phyloP scores from a whole-genome alignment of 2,797 vertebrate species.

The Gorsachius magnificus region DNA sequence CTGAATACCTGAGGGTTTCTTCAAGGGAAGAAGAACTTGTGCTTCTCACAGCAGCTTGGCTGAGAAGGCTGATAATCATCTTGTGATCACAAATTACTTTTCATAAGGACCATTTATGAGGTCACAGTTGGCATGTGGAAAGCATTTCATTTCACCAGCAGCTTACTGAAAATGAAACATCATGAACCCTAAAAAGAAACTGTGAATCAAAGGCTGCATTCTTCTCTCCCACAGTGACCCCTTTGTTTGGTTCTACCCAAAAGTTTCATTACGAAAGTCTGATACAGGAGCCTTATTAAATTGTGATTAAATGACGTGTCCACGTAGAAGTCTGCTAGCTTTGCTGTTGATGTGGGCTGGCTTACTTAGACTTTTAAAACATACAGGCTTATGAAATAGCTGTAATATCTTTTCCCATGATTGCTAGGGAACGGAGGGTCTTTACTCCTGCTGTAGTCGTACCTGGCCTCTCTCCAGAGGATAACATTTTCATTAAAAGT shows the following conservation, averaged over 20 bases:
- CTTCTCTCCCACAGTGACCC: slow-evolving; percentile 64
- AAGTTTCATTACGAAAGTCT: slow-evolving; percentile 57
- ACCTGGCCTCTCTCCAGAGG: slow-evolving; percentile 39
- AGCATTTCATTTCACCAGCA: slow-evolving; percentile 23
- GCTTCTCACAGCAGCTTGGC: slow-evolving; percentile 4
- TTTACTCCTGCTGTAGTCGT: neutral
- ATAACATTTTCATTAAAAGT: slow-evolving; percentile 67
- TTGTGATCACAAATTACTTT: slow-evolving; percentile 49
- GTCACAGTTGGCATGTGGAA: slow-evolving; percentile 40
- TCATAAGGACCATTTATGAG: slow-evolving; percentile 55
- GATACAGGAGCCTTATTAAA: slow-evolving; percentile 69
- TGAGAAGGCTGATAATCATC: slow-evolving; percentile 43
- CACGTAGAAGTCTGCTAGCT: neutral
- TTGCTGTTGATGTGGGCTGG: slow-evolving; percentile 42
- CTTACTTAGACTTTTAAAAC: slow-evolving; percentile 29
- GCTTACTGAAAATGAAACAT: slow-evolving; percentile 9
- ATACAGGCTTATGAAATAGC: slow-evolving; percentile 43
- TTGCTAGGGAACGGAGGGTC: neutral
- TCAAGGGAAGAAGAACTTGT: neutral
- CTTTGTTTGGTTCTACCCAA: slow-evolving; percentile 57
- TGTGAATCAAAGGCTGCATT: slow-evolving; percentile 51
- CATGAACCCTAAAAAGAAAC: slow-evolving; percentile 38
- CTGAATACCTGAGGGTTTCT: neutral
- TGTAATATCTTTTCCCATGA: slow-evolving; percentile 35
- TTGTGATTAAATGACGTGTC: slow-evolving; percentile 60